Percentiles rank a stretch among this genome's conserved stretches.
These are phyloP conservation scores for Thalassophryne amazonica DNA, from an alignment of 2,797 vertebrate species.

Conservation along the genomic window DNA sequence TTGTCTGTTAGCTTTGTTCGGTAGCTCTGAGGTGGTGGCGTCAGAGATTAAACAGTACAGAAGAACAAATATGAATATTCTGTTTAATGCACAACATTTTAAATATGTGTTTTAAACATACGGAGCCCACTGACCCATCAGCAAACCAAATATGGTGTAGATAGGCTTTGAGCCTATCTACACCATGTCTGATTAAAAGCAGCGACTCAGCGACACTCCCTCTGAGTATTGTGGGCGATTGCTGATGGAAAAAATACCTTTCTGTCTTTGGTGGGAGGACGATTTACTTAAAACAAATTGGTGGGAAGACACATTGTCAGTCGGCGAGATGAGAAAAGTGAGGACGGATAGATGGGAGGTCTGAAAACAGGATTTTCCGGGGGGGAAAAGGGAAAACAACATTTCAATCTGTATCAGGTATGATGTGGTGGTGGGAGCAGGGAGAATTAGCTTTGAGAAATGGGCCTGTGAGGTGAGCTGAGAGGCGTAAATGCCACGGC, in stretches of 20 bases:
- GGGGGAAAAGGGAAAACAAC: constrained; percentile 32
- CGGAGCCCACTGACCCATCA: too few relatives aligned
- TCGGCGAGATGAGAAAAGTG: constrained; percentile 49
- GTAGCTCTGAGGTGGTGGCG: too few relatives aligned
- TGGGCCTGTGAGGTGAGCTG: constrained; percentile 4
- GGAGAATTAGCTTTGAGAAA: constrained; percentile 36
- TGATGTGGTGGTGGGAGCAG: constrained; percentile 19
- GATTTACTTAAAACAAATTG: constrained; percentile 41
- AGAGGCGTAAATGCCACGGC: constrained; percentile 22
- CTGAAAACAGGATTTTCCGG: constrained; percentile 3
- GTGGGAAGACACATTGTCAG: constrained; percentile 32
- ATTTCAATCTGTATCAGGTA: constrained; percentile 57
- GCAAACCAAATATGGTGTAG: too few relatives aligned
- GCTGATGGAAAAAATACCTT: constrained; percentile 2
- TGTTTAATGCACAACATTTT: too few relatives aligned
- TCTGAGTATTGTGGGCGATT: constrained; percentile 26
- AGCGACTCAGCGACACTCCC: constrained; percentile 13
- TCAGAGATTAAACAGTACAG: too few relatives aligned
- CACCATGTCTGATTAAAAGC: constrained; percentile 45
- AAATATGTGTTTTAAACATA: too few relatives aligned
- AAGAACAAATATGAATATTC: too few relatives aligned
- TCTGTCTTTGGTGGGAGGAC: not conserved
- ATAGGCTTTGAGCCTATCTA: too few relatives aligned
- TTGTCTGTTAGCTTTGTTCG: too few relatives aligned
- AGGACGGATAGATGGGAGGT: constrained; percentile 37